These are phyloP conservation scores for Hyposoter dolosus DNA, from an alignment of 2,888 invertebrate genomes.

Conservation along the genomic window DNA sequence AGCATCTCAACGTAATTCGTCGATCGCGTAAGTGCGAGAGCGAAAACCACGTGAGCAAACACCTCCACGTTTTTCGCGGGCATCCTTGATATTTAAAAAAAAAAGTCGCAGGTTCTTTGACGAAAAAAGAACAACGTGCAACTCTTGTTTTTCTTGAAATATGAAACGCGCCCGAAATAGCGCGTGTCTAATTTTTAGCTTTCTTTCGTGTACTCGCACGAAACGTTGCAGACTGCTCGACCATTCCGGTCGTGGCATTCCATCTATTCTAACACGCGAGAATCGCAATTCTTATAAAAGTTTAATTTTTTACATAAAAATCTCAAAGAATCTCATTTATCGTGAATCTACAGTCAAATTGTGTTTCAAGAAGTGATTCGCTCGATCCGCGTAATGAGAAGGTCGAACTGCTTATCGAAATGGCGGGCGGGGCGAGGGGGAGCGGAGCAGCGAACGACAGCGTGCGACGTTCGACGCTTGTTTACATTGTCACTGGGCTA, in stretches of 20 bases:
- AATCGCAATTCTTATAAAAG: too few relatives aligned
- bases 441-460: background rate
- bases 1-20: too few relatives aligned
- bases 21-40: too few relatives aligned
- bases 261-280: background rate
- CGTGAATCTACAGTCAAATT: background rate
- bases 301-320: background rate
- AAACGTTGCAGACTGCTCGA: background rate
- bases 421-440: background rate
- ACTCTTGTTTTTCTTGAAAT: too few relatives aligned
- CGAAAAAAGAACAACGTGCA: too few relatives aligned
- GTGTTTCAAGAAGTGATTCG: background rate
- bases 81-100: too few relatives aligned
- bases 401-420: background rate
- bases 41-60: too few relatives aligned
- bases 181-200: too few relatives aligned
- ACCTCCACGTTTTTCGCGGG: too few relatives aligned
- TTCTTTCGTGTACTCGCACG: background rate
- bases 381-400: background rate
- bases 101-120: too few relatives aligned
- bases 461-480: background rate
- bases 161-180: too few relatives aligned
- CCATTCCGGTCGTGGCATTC: too few relatives aligned
- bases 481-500: background rate
- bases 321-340: background rate